A percentile compares a stretch with the other conserved stretches of the same genome.
Conservation (phyloP, 2,797 vertebrate species). For the Pachyuromys duprasi region DNA sequence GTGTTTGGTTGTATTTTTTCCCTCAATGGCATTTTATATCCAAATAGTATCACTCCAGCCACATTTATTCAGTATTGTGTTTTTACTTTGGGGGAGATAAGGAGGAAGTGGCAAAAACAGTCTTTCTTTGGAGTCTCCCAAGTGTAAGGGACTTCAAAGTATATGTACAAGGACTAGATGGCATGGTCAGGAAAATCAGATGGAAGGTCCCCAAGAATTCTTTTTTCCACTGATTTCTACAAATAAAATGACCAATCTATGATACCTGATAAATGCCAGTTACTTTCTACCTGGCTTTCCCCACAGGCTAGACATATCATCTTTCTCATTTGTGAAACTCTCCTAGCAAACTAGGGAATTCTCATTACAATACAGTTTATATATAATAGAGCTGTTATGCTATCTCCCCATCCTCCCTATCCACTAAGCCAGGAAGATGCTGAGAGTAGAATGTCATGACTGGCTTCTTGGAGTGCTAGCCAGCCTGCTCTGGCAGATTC, state of each 20-base stretch:
- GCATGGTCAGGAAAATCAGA: constrained; percentile 31
- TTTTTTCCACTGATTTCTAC: constrained; percentile 49
- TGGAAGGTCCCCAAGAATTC: neutral
- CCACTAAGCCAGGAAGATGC: neutral
- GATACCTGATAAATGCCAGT: constrained; percentile 41
- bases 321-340: constrained; percentile 55
- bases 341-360: constrained; percentile 59
- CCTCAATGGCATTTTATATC: constrained; percentile 18
- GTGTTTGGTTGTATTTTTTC: constrained; percentile 21
- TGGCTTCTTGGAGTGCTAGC: constrained; percentile 48
- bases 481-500: constrained; percentile 77
- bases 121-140: constrained; percentile 3
- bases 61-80: constrained; percentile 59
- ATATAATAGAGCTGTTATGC: constrained; percentile 11
- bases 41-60: constrained; percentile 57
- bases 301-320: constrained; percentile 28
- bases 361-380: constrained; percentile 34
- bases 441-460: constrained; percentile 52
- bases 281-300: constrained; percentile 43
- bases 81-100: constrained; percentile 84
- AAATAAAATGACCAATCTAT: constrained; percentile 18
- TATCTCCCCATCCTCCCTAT: neutral
- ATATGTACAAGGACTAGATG: constrained; percentile 38
- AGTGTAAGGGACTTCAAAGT: constrained; percentile 25
- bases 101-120: constrained; percentile 73